Percentiles rank a stretch among this genome's conserved stretches.
Conservation (phyloP, 2,797 vertebrate genomes). For the Gymnoscopelus braueri region DNA sequence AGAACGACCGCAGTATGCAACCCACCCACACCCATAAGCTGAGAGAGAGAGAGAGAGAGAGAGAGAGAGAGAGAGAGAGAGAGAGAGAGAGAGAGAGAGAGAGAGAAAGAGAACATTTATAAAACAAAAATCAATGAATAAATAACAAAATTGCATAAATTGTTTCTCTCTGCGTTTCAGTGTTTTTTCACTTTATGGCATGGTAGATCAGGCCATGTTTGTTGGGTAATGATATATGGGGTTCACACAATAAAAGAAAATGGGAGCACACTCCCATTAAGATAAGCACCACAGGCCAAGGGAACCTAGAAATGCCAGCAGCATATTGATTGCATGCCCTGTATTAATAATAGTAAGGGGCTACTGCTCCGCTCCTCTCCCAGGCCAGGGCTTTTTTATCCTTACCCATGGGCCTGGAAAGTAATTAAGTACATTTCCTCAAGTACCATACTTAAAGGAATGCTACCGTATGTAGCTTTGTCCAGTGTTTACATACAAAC, state of each 20-base stretch:
- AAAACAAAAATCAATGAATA: no score
- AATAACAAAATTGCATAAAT: constrained; percentile 56
- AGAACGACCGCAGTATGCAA: no score
- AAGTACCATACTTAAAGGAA: no score
- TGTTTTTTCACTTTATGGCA: constrained; percentile 55
- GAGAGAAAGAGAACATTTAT: constrained; percentile 32
- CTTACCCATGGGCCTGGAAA: constrained; percentile 31
- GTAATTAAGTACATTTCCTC: background rate
- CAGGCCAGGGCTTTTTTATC: constrained; percentile 39
- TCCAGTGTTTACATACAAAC: no score
- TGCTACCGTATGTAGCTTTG: no score
- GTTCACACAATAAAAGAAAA: constrained; percentile 75
- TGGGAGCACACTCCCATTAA: constrained; percentile 74
- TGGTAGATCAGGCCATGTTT: constrained; percentile 65
- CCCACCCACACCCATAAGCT: no score
- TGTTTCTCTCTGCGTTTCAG: constrained; percentile 27
- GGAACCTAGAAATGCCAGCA: constrained; percentile 75
- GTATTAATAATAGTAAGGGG: constrained; percentile 56
- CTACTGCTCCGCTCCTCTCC: constrained; percentile 44
- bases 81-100: constrained; percentile 38
- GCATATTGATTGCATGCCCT: constrained; percentile 76
- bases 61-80: constrained; percentile 19
- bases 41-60: no score
- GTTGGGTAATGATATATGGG: constrained; percentile 77
- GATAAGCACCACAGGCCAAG: constrained; percentile 72